A percentile compares a stretch with the other conserved stretches of the same genome.
These are phyloP conservation scores for Phytoseiulus persimilis DNA, from an alignment of 2,888 invertebrate species.

Conservation along the genomic window DNA sequence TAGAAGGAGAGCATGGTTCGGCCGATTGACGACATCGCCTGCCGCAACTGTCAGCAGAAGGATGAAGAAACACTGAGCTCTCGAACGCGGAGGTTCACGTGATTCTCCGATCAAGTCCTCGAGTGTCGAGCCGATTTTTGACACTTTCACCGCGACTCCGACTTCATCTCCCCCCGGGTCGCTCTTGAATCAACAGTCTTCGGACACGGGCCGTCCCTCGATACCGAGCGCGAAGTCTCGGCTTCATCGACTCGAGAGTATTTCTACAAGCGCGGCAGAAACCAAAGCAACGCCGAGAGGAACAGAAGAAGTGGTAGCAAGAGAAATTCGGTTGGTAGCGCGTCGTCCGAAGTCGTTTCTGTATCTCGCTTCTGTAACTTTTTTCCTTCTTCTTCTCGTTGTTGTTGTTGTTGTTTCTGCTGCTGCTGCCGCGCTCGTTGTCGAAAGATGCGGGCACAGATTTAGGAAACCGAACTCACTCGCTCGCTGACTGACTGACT, in stretches of 20 bases:
- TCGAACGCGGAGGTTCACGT: not conserved
- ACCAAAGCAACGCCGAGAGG: not conserved
- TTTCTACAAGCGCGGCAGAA: not conserved
- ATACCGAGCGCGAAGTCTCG: too few relatives aligned
- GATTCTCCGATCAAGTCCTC: not conserved
- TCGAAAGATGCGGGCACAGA: not conserved
- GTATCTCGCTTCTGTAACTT: slow-evolving; percentile 5
- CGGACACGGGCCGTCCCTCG: not conserved
- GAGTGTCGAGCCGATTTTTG: not conserved
- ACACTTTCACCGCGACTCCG: not conserved
- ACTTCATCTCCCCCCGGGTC: not conserved
- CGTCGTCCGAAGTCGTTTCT: not conserved
- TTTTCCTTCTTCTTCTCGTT: not conserved
- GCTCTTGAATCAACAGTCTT: not conserved
- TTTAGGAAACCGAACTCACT: not conserved
- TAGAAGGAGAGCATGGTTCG: not conserved
- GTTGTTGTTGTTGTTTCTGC: not conserved
- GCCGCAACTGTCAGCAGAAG: not conserved
- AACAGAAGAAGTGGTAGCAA: not conserved
- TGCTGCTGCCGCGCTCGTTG: not conserved
- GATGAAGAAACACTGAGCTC: not conserved
- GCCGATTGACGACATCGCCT: not conserved
- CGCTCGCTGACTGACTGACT: not conserved
- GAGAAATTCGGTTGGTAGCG: not conserved
- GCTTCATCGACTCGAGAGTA: not conserved